phyloP scores from a whole-genome alignment of 2,888 invertebrate genomes.

The Nasonovia ribisnigri region DNA sequence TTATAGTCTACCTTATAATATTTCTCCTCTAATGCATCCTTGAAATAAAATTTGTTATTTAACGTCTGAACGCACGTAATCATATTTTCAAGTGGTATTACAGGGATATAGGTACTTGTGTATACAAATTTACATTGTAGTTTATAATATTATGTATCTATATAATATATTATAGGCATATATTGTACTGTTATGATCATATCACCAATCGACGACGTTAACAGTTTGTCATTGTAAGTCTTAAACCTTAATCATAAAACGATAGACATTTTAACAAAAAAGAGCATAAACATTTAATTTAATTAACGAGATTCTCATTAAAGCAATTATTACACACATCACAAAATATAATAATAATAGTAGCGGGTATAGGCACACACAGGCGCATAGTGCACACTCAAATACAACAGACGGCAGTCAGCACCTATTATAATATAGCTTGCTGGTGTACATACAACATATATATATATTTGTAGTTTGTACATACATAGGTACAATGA shows the following conservation, averaged over 20 bases:
- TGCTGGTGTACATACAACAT: background rate
- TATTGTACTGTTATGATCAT: background rate
- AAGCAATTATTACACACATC: background rate
- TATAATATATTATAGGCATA: background rate
- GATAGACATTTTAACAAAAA: background rate
- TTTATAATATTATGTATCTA: no score
- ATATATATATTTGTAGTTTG: no score
- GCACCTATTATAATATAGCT: background rate
- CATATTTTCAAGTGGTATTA: background rate
- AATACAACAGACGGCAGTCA: background rate
- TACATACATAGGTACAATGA: background rate
- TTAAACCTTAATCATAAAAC: background rate
- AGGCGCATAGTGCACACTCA: background rate
- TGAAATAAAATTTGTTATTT: slow-evolving; percentile 4
- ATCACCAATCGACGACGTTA: background rate
- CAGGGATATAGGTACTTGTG: no score
- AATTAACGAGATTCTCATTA: background rate
- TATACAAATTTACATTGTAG: background rate
- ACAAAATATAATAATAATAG: background rate
- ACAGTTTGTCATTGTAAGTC: background rate
- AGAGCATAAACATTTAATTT: background rate
- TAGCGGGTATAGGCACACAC: background rate
- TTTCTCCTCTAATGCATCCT: background rate
- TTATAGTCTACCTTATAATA: background rate
- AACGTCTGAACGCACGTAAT: background rate